Conservation (phyloP, 2,113 vertebrate species). For the Phyllostomus hastatus region DNA sequence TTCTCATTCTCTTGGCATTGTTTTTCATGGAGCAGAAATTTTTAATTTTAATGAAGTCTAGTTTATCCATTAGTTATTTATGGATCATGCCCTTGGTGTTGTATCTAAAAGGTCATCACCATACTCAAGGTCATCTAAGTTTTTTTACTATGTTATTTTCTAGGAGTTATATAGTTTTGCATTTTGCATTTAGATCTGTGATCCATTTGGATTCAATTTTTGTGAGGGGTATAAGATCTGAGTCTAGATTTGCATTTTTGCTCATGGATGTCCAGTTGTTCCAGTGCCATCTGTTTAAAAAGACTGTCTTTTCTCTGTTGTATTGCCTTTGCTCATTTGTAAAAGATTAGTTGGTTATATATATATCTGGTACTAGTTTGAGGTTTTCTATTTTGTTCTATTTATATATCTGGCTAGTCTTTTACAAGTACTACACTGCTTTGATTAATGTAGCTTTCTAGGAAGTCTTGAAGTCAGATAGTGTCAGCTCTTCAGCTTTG, state of each 20-base stretch:
- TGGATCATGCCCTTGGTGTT: neutral
- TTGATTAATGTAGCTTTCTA: neutral
- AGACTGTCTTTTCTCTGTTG: neutral
- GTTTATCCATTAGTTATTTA: neutral
- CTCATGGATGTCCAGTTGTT: neutral
- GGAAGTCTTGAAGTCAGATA: neutral
- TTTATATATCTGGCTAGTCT: neutral
- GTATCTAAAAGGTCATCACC: neutral
- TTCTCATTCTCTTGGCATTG: neutral
- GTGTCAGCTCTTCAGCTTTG: neutral
- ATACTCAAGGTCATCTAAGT: neutral
- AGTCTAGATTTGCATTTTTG: neutral
- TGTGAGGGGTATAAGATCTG: neutral
- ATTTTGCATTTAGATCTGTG: neutral
- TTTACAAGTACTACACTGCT: neutral
- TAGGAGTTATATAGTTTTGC: neutral
- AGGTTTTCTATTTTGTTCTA: neutral
- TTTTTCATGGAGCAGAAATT: neutral
- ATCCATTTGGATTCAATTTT: neutral
- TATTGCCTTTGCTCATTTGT: neutral
- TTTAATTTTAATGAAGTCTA: neutral
- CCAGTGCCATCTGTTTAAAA: neutral
- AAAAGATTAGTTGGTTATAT: neutral
- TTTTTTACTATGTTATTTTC: neutral
- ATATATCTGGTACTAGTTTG: neutral